Evolutionary conservation across 2,113 vertebrate genomes (phyloP).

Genomic region (Mesocricetus auratus): DNA sequence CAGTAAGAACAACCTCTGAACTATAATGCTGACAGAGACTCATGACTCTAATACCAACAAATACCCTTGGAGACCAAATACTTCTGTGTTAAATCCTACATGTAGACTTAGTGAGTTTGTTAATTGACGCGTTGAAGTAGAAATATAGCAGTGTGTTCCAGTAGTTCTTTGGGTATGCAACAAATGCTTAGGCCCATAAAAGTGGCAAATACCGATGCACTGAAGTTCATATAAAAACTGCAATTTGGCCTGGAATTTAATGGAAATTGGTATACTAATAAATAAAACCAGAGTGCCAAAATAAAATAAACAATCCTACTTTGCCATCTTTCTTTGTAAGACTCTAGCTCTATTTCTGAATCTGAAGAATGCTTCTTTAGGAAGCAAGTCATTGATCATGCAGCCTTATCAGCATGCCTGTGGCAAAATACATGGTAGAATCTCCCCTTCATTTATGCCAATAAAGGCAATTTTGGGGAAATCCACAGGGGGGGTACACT

Average conservation of each 20-base stretch:
- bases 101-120: background rate
- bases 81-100: slow-evolving; percentile 28
- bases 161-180: background rate
- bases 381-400: slow-evolving; percentile 36
- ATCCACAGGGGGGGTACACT: background rate
- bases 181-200: slow-evolving; percentile 52
- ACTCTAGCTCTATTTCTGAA: slow-evolving; percentile 41
- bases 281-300: slow-evolving; percentile 36
- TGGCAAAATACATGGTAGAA: background rate
- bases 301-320: slow-evolving; percentile 3
- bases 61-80: slow-evolving; percentile 29
- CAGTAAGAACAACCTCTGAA: slow-evolving; percentile 19
- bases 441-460: slow-evolving; percentile 39
- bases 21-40: slow-evolving; percentile 32
- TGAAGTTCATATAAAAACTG: slow-evolving; percentile 65
- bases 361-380: slow-evolving; percentile 35
- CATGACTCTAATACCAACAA: slow-evolving; percentile 19
- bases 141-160: slow-evolving; percentile 39
- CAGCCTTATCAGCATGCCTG: background rate
- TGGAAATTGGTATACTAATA: slow-evolving; percentile 56
- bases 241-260: slow-evolving; percentile 27
- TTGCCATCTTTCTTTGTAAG: background rate
- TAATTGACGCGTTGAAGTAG: slow-evolving; percentile 14
- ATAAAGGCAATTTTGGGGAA: background rate
- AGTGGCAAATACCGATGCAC: slow-evolving; percentile 35